Evolutionary conservation across 2,797 vertebrate species (phyloP), one percentile per base, ranked within the genome.

Genomic region (Astyanax mexicanus): DNA sequence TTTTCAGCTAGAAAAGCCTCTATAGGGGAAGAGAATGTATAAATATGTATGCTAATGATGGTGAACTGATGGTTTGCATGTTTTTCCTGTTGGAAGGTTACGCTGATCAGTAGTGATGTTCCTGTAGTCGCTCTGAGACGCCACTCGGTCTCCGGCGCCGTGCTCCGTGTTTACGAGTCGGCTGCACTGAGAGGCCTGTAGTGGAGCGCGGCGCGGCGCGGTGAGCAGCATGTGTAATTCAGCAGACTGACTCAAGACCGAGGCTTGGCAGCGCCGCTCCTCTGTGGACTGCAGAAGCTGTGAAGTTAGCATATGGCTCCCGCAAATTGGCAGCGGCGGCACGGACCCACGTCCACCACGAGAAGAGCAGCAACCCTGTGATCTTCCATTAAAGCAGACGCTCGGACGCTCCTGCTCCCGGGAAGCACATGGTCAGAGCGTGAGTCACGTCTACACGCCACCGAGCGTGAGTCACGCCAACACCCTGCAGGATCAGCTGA

Each of bases 231-330:
- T 17, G 27, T 19, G 5, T 32, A n/a, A 35, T 8, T 35, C 27
- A 32, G 3, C 27, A 57, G 27, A n/a, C 54, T 57, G 27, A 57
- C 54, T 57, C 54, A 35, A 57, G 29, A 54, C 54, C 15, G 54
- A 17, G 29, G n/a, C 54, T 57, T 57, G 54, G 54, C 54, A 57
- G 8, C 3, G 27, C 27, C 9, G 6, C 54, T 57, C 54, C 54
- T 57, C 54, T 57, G 54, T 15, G 54, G 54, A 32, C 54, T 7
- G 0, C 29, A n/a, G 27, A 35, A 35, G 54, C 54, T 57, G 27
- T 57, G 54, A 57, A 17, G 54, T 32, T 57, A 35, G 54, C 54
- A 57, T 57, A 57, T 57, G 54, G 54, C 54, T n/a, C 9, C 15
- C 7, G n/a, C 54, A 57, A 57, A 57, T 32, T 57, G 29, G 27